Percentiles rank a stretch among this genome's conserved stretches.
Evolutionary conservation across 2,113 vertebrate species (phyloP).

Genomic region (Danio rerio): DNA sequence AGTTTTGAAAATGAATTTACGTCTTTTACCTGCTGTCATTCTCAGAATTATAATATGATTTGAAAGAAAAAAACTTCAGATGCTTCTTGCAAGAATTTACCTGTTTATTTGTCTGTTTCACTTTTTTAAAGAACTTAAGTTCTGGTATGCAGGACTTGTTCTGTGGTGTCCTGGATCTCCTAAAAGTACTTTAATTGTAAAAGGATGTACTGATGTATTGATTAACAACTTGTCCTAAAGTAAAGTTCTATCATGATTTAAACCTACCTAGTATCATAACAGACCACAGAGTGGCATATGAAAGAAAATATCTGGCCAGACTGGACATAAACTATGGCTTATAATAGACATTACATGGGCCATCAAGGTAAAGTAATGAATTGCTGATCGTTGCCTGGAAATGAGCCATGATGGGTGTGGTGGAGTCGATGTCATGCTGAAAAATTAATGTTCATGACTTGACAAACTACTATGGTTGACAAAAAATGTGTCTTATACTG

Average conservation of each 20-base stretch:
- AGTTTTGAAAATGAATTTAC: neutral
- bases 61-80: neutral
- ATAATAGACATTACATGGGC: neutral
- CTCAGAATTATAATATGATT: neutral
- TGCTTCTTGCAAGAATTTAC: neutral
- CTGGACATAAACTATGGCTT: neutral
- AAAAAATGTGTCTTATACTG: neutral
- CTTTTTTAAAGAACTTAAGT: neutral
- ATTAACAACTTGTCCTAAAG: neutral
- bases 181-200: neutral
- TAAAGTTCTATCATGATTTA: neutral
- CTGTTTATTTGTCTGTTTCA: neutral
- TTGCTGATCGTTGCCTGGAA: neutral
- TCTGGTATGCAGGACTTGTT: neutral
- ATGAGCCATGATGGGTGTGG: neutral
- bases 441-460: neutral
- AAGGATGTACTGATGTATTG: neutral
- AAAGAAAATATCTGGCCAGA: neutral
- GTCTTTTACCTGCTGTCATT: neutral
- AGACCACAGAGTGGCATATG: slow-evolving; percentile 11
- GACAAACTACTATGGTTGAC: neutral
- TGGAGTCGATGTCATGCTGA: neutral
- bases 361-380: neutral
- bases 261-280: slow-evolving; percentile 10
- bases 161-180: neutral